phyloP scores from a whole-genome alignment of 2,888 invertebrate genomes.

The Lasius fuliginosus region DNA sequence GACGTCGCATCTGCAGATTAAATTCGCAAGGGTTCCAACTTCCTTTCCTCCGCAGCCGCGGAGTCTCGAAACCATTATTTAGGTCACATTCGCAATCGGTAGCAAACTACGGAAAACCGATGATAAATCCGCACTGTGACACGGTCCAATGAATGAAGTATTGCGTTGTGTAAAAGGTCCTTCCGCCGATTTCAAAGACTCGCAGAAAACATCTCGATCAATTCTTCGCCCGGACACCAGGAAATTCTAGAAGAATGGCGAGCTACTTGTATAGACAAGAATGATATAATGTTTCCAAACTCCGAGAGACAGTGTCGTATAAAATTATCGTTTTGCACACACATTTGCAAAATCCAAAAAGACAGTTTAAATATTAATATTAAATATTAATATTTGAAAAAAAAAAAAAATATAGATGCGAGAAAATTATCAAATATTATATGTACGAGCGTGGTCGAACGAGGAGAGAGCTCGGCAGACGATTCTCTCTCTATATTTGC shows the following conservation, averaged over 20 bases:
- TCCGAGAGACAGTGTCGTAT: background rate
- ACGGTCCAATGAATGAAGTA: slow-evolving; percentile 45
- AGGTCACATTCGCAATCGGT: slow-evolving; percentile 49
- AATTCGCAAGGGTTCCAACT: slow-evolving; percentile 44
- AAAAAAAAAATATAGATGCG: background rate
- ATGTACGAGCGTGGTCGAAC: background rate
- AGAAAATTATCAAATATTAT: slow-evolving; percentile 1
- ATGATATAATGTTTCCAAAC: background rate
- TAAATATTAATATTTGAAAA: background rate
- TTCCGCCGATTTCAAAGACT: slow-evolving; percentile 13
- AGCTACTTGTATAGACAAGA: background rate
- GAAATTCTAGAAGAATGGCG: background rate
- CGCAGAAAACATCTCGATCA: slow-evolving; percentile 26
- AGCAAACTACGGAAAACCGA: slow-evolving; percentile 40
- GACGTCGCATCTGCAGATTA: slow-evolving; percentile 59
- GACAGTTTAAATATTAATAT: background rate
- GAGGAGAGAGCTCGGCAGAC: background rate
- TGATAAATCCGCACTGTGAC: slow-evolving; percentile 46
- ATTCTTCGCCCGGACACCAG: background rate
- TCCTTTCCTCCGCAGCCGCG: slow-evolving; percentile 23
- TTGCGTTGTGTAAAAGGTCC: slow-evolving; percentile 27
- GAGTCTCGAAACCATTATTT: slow-evolving; percentile 42
- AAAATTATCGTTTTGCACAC: background rate
- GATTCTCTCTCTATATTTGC: slow-evolving; percentile 48
- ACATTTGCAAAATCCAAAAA: background rate